Evolutionary conservation across 2,888 invertebrate species (phyloP).

Genomic region (Itoplectis maculator): DNA sequence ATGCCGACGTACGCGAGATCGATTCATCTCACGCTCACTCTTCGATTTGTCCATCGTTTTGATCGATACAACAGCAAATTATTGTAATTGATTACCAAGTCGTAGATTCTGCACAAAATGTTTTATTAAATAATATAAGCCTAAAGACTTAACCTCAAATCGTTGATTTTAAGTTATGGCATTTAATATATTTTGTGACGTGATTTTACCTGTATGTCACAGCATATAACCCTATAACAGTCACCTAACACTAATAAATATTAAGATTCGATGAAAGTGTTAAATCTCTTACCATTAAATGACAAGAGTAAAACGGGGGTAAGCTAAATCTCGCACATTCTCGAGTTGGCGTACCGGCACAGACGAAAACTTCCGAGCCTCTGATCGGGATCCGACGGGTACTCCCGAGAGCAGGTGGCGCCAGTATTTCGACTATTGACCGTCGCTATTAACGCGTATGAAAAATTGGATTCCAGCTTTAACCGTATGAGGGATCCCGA

Average conservation of each 20-base stretch:
- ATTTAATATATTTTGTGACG: neutral
- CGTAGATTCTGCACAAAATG: neutral
- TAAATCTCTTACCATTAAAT: too few species aligned
- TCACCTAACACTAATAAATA: neutral
- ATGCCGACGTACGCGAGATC: conserved; percentile 21
- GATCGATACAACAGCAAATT: too few species aligned
- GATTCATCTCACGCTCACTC: conserved; percentile 19
- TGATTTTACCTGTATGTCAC: neutral
- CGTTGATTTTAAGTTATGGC: neutral
- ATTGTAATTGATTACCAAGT: conserved; percentile 12
- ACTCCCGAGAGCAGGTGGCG: conserved; percentile 15
- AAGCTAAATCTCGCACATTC: conserved; percentile 12
- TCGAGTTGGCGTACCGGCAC: neutral
- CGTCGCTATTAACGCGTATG: conserved; percentile 1
- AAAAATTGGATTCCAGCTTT: neutral
- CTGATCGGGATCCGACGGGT: conserved; percentile 23
- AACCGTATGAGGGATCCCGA: conserved; percentile 11
- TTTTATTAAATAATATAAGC: conserved; percentile 6
- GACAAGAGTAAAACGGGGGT: neutral
- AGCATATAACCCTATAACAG: neutral
- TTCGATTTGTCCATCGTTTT: conserved; percentile 18
- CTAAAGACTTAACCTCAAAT: conserved; percentile 1
- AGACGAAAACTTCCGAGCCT: conserved; percentile 6
- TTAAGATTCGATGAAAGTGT: neutral
- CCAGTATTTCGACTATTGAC: neutral